Evolutionary conservation across 2,797 vertebrate genomes (phyloP).

Genomic region (Chromis chromis): DNA sequence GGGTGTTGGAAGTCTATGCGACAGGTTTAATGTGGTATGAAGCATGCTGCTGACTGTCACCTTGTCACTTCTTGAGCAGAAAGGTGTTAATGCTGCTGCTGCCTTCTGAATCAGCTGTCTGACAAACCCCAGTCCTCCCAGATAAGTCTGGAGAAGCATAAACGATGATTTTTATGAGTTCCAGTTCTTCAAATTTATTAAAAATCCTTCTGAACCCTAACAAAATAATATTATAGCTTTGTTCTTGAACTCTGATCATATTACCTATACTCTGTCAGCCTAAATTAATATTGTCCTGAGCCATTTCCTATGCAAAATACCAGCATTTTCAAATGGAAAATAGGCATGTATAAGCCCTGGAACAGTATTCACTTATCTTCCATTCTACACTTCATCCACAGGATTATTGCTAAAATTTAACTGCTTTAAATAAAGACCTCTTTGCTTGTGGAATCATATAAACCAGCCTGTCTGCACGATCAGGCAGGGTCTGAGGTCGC

Average conservation of each 20-base stretch:
- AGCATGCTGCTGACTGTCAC: conserved; percentile 14
- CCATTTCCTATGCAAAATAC: background rate
- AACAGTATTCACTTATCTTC: background rate
- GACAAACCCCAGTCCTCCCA: conserved; percentile 7
- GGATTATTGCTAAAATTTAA: background rate
- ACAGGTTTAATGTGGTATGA: background rate
- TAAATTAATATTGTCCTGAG: background rate
- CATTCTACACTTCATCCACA: background rate
- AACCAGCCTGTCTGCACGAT: background rate
- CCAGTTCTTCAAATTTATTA: background rate
- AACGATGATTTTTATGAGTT: background rate
- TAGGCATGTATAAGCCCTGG: background rate
- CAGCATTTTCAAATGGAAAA: background rate
- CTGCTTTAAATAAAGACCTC: background rate
- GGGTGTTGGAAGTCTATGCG: background rate
- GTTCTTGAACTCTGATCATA: background rate
- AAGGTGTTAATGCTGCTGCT: conserved; percentile 19
- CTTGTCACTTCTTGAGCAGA: conserved; percentile 5
- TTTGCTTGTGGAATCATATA: background rate
- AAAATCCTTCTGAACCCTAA: background rate
- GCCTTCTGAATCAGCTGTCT: background rate
- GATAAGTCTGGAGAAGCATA: background rate
- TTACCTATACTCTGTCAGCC: background rate
- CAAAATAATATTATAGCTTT: background rate
- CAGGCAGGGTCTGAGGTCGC: background rate